A percentile compares a stretch with the other conserved stretches of the same genome.
Evolutionary conservation across 2,888 invertebrate species (phyloP).

Genomic region (Meghimatium bilineatum): DNA sequence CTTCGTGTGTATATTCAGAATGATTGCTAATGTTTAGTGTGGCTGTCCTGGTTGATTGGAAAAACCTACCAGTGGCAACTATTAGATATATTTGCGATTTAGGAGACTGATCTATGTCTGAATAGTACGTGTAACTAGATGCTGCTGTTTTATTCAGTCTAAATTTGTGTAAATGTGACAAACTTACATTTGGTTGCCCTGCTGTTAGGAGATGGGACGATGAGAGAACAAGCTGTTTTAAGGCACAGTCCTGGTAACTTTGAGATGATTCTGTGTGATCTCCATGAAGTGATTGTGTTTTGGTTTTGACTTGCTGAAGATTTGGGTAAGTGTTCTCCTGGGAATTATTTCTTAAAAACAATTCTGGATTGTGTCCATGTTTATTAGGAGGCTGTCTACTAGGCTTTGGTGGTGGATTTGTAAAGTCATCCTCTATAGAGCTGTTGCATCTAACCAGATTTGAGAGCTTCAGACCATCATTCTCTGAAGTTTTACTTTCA

Average conservation of each 20-base stretch:
- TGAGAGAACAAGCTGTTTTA: neutral
- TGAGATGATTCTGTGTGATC: neutral
- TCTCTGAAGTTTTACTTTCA: too few species aligned
- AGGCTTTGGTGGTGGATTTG: conserved; percentile 77
- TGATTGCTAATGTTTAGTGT: conserved; percentile 24
- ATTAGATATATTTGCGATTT: neutral
- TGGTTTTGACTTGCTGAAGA: too few species aligned
- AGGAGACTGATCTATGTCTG: neutral
- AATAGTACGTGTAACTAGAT: neutral
- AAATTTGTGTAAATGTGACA: neutral
- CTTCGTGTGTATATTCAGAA: conserved; percentile 7
- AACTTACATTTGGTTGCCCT: neutral
- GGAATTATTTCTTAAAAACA: conserved; percentile 57
- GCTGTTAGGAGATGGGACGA: neutral
- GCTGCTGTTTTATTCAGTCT: neutral
- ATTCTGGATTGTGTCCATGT: conserved; percentile 67
- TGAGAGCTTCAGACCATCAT: too few species aligned
- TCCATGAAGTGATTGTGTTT: conserved; percentile 49
- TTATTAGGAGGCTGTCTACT: conserved; percentile 77
- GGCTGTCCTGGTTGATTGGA: conserved; percentile 22
- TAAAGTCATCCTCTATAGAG: conserved; percentile 69
- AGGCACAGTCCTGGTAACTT: neutral
- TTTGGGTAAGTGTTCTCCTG: too few species aligned
- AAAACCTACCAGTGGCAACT: conserved; percentile 44
- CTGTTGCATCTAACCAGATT: too few species aligned